Conservation (phyloP, 2,113 vertebrate genomes). For the Silurus meridionalis region DNA sequence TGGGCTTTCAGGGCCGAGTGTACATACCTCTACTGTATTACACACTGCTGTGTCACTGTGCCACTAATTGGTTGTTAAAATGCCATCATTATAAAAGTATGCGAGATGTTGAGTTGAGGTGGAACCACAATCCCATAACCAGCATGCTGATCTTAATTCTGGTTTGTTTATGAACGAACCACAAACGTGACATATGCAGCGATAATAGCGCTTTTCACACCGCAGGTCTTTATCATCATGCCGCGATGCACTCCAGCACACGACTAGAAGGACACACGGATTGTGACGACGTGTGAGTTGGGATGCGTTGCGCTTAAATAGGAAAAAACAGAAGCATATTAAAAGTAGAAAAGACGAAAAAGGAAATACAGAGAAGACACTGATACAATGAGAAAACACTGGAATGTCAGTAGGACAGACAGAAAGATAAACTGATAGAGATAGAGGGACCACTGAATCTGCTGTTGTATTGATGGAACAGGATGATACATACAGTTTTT, state of each 20-base stretch:
- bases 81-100: constrained; percentile 12
- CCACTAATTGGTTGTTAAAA: constrained; percentile 8
- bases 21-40: neutral
- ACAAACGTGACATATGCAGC: constrained; percentile 2
- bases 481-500: neutral
- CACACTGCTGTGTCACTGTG: neutral
- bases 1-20: neutral
- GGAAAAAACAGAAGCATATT: neutral
- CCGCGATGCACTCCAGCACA: neutral
- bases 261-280: neutral
- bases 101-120: neutral
- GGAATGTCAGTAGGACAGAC: neutral
- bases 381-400: neutral
- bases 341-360: neutral
- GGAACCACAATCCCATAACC: constrained; percentile 18
- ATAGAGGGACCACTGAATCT: neutral
- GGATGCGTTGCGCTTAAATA: neutral
- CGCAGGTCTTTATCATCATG: neutral
- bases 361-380: neutral
- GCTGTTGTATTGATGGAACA: neutral
- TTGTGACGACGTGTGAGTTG: neutral
- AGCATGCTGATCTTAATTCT: neutral
- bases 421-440: neutral
- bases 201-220: neutral
- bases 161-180: constrained; percentile 15